Evolutionary conservation across 2,113 vertebrate species (phyloP).

Genomic region (Telmatochromis sp.): DNA sequence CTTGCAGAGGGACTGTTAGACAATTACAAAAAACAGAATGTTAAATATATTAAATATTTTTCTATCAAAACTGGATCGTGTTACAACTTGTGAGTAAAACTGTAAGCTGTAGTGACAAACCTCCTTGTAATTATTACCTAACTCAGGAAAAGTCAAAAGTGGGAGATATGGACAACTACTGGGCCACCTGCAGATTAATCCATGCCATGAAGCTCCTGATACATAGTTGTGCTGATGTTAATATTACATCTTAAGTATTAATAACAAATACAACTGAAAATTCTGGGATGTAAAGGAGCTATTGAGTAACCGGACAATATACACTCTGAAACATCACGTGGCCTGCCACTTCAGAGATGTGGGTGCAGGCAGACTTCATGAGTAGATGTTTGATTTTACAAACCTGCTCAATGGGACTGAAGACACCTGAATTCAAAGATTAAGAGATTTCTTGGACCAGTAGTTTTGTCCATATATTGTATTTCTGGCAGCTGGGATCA

Average conservation of each 20-base stretch:
- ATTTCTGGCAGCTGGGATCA: neutral
- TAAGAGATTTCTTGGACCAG: neutral
- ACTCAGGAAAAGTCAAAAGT: neutral
- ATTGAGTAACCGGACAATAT: neutral
- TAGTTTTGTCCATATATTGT: neutral
- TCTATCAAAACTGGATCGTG: neutral
- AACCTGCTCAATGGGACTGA: neutral
- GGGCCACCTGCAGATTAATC: neutral
- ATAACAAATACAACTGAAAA: neutral
- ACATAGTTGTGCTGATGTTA: neutral
- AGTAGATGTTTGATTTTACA: neutral
- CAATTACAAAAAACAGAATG: neutral
- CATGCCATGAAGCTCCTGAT: neutral
- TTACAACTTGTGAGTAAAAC: neutral
- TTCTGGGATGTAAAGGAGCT: neutral
- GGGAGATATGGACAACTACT: neutral
- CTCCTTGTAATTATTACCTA: neutral
- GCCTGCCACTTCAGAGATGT: neutral
- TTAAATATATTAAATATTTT: neutral
- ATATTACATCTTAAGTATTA: neutral
- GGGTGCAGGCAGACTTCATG: neutral
- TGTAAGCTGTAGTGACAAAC: neutral
- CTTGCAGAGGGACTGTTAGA: neutral
- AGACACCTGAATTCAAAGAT: neutral
- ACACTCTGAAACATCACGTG: neutral